Conservation (phyloP, 2,113 vertebrate genomes). For the Apaloderma vittatum region DNA sequence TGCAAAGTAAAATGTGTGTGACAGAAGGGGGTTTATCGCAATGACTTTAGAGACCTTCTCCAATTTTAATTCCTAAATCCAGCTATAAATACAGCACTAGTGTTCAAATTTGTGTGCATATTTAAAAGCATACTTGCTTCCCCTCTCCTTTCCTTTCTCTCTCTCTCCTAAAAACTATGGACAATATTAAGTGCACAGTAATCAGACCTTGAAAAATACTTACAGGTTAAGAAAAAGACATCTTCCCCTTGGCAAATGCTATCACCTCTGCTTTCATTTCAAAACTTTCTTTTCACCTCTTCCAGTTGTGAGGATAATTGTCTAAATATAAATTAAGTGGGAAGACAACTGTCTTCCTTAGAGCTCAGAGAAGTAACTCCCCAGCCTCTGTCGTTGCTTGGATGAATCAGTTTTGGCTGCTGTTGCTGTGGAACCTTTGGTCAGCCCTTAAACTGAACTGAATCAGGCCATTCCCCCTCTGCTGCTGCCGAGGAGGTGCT, state of each 20-base stretch:
- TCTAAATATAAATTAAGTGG: not conserved
- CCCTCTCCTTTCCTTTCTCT: not conserved
- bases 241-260: not conserved
- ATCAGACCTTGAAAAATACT: not conserved
- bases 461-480: not conserved
- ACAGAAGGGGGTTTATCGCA: not conserved
- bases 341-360: not conserved
- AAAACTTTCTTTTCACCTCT: not conserved
- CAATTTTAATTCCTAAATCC: not conserved
- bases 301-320: not conserved
- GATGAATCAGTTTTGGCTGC: not conserved
- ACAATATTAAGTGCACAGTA: not conserved
- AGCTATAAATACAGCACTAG: not conserved
- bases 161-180: not conserved
- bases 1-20: not conserved
- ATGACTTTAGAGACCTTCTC: not conserved
- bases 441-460: not conserved
- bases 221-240: not conserved
- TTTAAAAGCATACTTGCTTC: not conserved
- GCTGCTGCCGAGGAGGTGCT: not conserved
- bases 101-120: not conserved
- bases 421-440: not conserved
- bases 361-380: not conserved
- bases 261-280: not conserved
- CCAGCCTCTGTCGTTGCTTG: not conserved